A percentile compares a stretch with the other conserved stretches of the same genome.
Conservation (phyloP, 2,888 invertebrate genomes). For the Oscheius sp. region DNA sequence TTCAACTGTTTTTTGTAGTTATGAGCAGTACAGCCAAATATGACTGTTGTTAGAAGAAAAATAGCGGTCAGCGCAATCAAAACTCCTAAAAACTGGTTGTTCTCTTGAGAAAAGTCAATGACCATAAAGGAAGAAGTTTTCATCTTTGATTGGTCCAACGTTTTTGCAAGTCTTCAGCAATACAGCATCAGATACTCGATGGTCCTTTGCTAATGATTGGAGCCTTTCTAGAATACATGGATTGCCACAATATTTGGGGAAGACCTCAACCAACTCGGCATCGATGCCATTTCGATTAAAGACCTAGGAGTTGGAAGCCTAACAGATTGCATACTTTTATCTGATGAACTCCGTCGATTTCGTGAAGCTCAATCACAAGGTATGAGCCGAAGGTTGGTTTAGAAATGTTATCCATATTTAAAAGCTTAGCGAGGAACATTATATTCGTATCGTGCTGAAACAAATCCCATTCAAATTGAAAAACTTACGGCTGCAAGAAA, state of each 20-base stretch:
- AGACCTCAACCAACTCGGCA: slow-evolving; percentile 22
- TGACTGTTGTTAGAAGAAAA: slow-evolving; percentile 40
- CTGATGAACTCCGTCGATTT: slow-evolving; percentile 19
- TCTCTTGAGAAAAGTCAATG: too few species aligned
- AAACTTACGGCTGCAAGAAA: slow-evolving; percentile 42
- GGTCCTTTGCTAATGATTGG: slow-evolving; percentile 14
- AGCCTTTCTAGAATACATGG: slow-evolving; percentile 38
- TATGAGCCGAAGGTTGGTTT: slow-evolving; percentile 39
- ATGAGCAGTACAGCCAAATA: slow-evolving; percentile 45
- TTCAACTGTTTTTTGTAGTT: slow-evolving; percentile 46
- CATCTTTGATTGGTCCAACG: background rate
- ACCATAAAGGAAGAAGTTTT: background rate
- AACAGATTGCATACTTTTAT: slow-evolving; percentile 30
- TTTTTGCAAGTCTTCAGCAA: background rate
- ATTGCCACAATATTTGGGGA: slow-evolving; percentile 29
- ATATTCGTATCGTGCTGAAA: slow-evolving; percentile 52
- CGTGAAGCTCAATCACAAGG: slow-evolving; percentile 45
- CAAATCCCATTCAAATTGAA: background rate
- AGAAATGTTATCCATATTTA: slow-evolving; percentile 27
- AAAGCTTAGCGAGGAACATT: slow-evolving; percentile 37
- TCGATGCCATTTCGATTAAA: slow-evolving; percentile 38
- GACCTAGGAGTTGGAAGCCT: slow-evolving; percentile 33
- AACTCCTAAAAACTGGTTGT: too few species aligned
- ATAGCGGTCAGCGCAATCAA: slow-evolving; percentile 40
- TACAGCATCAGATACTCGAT: slow-evolving; percentile 5